Evolutionary conservation across 2,113 vertebrate species (phyloP), one percentile per base, ranked within the genome.

Genomic region (Canis aureus): DNA sequence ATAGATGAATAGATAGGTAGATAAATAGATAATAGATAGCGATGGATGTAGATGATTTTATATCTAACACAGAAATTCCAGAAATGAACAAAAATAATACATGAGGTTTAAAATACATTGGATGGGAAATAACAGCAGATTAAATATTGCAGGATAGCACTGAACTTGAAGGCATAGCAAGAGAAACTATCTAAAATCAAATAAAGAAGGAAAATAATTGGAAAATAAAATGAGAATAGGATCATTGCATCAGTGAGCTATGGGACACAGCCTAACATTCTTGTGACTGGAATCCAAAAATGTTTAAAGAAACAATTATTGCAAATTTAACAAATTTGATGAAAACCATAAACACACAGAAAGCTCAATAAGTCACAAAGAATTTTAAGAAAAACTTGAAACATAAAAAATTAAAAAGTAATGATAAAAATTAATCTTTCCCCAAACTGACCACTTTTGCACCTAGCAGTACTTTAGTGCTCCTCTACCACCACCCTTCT

Each of bases 311-410:
- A 88, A 90, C 53, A 74, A 80, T 88, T 43, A 27, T 49, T 95
- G 49, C 9, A 93, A 81, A 78, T 85, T 86, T 81, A 92, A 92
- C 25, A 81, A 81, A 78, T 89, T 82, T 88, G 49, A 71, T 64
- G 74, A 94, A 95, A 94, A 55, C 20, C 29, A 89, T 85, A 59
- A 85, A 69, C 25, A 16, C 16, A 73, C 64, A 94, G 57, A 43
- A 74, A 76, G 10, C 25, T 92, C 13, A 81, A 27, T 25, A 43
- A 88, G 62, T 6, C 38, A 25, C 6, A 64, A 88, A 62, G 60
- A 62, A 62, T 25, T 62, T 62, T 25, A 62, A 62, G 60, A 62
- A 62, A 62, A 62, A 25, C 60, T 62, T 62, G 60, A 25, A 25
- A 62, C 60, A 62, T 62, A 25, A 62, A 62, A 62, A 60, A 27